phyloP scores from a whole-genome alignment of 2,113 vertebrate species.

The Sorex araneus region DNA sequence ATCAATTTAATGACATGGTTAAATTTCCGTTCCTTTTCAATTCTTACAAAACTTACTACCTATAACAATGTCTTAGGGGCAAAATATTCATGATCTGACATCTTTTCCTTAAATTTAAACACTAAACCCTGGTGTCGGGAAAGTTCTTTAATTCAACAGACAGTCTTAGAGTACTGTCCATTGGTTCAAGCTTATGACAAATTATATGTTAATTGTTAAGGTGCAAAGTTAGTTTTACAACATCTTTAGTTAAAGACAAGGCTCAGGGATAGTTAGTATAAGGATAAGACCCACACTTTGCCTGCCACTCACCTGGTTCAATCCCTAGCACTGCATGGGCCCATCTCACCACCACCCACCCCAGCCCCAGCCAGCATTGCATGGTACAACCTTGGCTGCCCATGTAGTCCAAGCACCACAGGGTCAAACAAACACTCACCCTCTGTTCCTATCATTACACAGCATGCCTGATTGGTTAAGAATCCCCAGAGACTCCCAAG shows the following conservation, averaged over 20 bases:
- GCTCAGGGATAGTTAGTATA: too few species aligned
- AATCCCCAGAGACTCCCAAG: too few species aligned
- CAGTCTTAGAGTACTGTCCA: neutral
- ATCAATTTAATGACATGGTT: neutral
- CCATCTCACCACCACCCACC: too few species aligned
- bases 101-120: neutral
- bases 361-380: too few species aligned
- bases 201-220: neutral
- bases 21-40: slow-evolving; percentile 36
- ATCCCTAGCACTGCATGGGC: too few species aligned
- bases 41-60: neutral
- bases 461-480: too few species aligned
- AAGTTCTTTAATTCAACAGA: neutral
- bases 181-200: neutral
- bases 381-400: too few species aligned
- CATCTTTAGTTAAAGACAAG: neutral
- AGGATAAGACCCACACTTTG: too few species aligned
- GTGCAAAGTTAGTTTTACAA: neutral
- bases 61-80: neutral
- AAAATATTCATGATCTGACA: slow-evolving; percentile 5
- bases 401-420: too few species aligned
- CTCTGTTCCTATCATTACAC: too few species aligned
- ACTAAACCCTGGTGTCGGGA: neutral
- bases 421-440: too few species aligned
- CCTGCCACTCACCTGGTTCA: too few species aligned